Conservation (phyloP, 2,113 vertebrate species). For the Hypocryptadius cinnamomeus region DNA sequence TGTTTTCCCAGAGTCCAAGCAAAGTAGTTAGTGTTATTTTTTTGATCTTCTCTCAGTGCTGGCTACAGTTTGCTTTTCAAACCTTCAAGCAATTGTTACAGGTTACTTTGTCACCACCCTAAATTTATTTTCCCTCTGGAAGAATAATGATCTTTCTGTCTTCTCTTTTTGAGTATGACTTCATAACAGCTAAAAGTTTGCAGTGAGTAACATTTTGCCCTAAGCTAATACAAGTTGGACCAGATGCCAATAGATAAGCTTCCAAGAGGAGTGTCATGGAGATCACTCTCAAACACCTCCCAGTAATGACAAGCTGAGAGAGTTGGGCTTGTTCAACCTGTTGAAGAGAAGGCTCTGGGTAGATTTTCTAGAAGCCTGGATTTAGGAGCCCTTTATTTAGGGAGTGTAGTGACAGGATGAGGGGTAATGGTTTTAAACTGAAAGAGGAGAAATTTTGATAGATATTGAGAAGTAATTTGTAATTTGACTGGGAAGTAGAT, state of each 20-base stretch:
- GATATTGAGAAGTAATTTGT: not conserved
- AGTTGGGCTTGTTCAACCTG: not conserved
- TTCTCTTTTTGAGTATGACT: conserved; percentile 64
- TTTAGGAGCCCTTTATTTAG: not conserved
- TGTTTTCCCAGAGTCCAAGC: not conserved
- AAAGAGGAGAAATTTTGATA: not conserved
- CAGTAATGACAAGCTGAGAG: accelerated
- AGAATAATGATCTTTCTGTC: not conserved
- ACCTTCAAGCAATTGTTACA: not conserved
- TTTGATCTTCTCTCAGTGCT: not conserved
- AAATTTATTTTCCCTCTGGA: not conserved
- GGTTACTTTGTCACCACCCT: not conserved
- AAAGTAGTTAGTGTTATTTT: not conserved
- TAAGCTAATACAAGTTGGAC: conserved; percentile 50
- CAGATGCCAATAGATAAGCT: conserved; percentile 54
- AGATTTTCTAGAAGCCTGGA: not conserved
- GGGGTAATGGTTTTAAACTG: not conserved
- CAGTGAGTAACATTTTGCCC: conserved; percentile 60
- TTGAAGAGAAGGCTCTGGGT: not conserved
- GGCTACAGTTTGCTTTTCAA: not conserved
- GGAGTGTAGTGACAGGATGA: not conserved
- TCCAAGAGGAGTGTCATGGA: not conserved
- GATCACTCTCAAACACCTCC: not conserved
- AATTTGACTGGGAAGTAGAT: not conserved
- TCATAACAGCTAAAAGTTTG: conserved; percentile 69